Conservation (phyloP, 2,113 vertebrate species). For the Accipiter cooperii region DNA sequence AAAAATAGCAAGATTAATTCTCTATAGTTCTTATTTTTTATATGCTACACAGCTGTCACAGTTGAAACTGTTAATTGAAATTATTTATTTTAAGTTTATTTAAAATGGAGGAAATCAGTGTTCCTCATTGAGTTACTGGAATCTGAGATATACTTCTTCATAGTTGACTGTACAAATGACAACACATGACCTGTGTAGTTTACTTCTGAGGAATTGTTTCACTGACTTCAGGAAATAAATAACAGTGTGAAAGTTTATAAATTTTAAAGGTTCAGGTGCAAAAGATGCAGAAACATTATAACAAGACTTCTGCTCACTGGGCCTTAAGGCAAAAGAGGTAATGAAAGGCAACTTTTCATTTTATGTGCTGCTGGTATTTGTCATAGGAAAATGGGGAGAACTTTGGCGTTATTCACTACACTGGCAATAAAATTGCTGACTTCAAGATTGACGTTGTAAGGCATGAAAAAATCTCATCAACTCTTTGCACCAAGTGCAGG, state of each 20-base stretch:
- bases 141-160: background rate
- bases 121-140: background rate
- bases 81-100: slow-evolving; percentile 14
- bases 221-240: background rate
- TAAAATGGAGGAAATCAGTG: background rate
- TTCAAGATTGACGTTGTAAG: background rate
- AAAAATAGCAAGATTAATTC: background rate
- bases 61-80: background rate
- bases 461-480: background rate
- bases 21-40: background rate
- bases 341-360: background rate
- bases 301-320: background rate
- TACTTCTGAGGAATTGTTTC: background rate
- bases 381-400: background rate
- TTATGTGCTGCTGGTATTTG: background rate
- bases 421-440: background rate
- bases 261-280: background rate
- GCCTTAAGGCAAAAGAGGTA: background rate
- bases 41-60: background rate
- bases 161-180: background rate
- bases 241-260: background rate
- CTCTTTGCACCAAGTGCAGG: background rate
- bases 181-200: background rate
- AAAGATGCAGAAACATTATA: background rate
- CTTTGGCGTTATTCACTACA: background rate